Base-by-base conservation (phyloP, 2,113 vertebrate species). In the Choloepus hoffmanni region DNA sequence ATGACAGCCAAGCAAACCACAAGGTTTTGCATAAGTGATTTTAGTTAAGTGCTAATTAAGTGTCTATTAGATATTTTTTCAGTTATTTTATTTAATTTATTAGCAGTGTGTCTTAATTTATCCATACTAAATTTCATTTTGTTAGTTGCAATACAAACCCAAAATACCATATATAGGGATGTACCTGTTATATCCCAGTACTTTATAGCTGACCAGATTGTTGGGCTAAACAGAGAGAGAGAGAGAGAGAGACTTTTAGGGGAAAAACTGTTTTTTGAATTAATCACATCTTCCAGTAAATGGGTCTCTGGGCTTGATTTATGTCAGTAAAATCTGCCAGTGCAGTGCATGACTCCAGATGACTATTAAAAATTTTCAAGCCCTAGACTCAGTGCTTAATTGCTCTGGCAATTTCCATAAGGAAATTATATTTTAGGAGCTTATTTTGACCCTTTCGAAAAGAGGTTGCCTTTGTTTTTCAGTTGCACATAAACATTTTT, bases 351-450 rank as follows among this genome's bases (percentile, higher is more conserved):
- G 60, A 95, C 70, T 95, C 36, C 36, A 89, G 45, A 43, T 90
- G 81, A n/a, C 68, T 96, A 88, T 97, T 92, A 98, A 96, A 96
- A 76, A 28, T 90, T 74, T 83, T 55, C 28, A 67, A 53, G 85
- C 96, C 84, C 48, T 60, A 63, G 48, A 2, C 24, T 18, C 95
- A 88, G 43, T 77, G 50, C 28, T 94, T 40, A 97, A 89, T 68
- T 86, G 55, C 63, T 90, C 36, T 87, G 72, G 84, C 50, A 95
- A 33, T 90, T 97, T 89, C 89, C 73, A 95, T 55, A 3, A 3
- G 55, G 16, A 55, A 55, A 18, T 55, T 15, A 36, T 93, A 92
- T 94, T 6, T 74, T 63, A 96, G 67, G 2, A 97, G 70, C 26
- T 82, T 62, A 83, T 95, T 89, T 76, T 26, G 81, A 21, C 28